Base-by-base conservation (phyloP, 2,888 invertebrate species). In the Drosophila histrio region DNA sequence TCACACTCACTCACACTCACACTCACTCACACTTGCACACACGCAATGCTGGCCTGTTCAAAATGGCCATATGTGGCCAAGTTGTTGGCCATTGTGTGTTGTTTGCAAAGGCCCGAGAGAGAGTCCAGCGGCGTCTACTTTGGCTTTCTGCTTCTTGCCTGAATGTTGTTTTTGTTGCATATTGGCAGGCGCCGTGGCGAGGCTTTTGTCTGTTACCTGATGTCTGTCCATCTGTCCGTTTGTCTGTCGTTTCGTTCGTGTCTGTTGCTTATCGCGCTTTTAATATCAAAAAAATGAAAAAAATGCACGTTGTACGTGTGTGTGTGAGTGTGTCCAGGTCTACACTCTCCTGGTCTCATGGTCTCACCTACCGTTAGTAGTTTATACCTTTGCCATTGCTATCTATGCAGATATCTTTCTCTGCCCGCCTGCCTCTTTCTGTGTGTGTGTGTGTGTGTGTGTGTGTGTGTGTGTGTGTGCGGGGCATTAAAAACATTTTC, bases 1-100 rank as follows among this genome's bases (percentile, higher is more conserved):
- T 65, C 69, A 72, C 64, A 74, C 72, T 74, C 67, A 26, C 28
- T 71, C 71, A 72, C 63, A 75, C 72, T 77, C 69, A 34, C 32
- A 46, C 57, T 44, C 60, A 26, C 56, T 26, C 46, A 52, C 47
- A 54, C 58, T 41, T 43, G 41, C 54, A 65, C 38, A 57, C 77
- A 87, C 74, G 82, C 79, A 84, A 71, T 49, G 60, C 41, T 58
- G 34, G 64, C 64, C 63, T 66, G 84, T 52, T 52, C 77, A 83
- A 77, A 84, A 83, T 84, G 87, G 88, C 84, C 83, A 84, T 84
- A 83, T 84, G 88, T 88, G 82, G 88, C 82, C 86, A 83, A 83
- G 88, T 83, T 85, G 76, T 58, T 78, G 41, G 56, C 62, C 81
- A 71, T 80, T 77, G 79, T 60, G 58, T 66, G 43, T 36, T 76